A percentile compares a stretch with the other conserved stretches of the same genome.
Conservation (phyloP, 2,797 vertebrate genomes). For the Microctenopoma lineatum region DNA sequence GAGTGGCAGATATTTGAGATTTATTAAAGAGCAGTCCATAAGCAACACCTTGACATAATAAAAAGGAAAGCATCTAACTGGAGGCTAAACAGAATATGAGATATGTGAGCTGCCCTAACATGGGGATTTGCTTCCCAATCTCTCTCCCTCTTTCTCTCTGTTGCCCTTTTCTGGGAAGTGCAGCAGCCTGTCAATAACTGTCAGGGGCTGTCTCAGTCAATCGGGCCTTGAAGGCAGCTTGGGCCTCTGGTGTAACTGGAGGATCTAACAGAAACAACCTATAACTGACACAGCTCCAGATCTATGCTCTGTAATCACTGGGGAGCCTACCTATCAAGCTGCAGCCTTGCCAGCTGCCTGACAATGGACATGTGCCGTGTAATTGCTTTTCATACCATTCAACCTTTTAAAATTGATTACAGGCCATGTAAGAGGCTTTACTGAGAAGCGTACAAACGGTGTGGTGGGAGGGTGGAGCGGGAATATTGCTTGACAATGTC, state of each 20-base stretch:
- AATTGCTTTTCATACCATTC: conserved; percentile 74
- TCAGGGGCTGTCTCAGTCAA: conserved; percentile 71
- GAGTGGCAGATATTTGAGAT: conserved; percentile 44
- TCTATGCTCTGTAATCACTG: conserved; percentile 77
- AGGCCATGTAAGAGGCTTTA: conserved; percentile 57
- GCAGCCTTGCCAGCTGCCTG: conserved; percentile 49
- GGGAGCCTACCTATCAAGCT: conserved; percentile 65
- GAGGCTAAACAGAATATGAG: conserved; percentile 17
- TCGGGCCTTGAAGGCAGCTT: conserved; percentile 60
- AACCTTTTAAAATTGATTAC: conserved; percentile 79
- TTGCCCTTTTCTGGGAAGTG: conserved; percentile 69
- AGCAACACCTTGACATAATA: conserved; percentile 18
- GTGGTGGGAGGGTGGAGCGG: background rate
- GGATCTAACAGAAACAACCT: conserved; percentile 73
- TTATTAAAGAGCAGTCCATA: conserved; percentile 27
- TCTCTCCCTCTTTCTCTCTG: conserved; percentile 21
- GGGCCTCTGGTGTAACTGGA: conserved; percentile 66
- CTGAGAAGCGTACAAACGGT: conserved; percentile 17
- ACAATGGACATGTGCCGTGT: conserved; percentile 69
- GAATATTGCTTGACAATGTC: conserved; percentile 50
- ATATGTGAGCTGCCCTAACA: conserved; percentile 30
- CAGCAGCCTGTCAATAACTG: conserved; percentile 79
- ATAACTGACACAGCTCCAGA: conserved; percentile 74
- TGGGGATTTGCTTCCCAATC: conserved; percentile 25
- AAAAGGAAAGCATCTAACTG: conserved; percentile 16